Conservation (phyloP, 2,113 vertebrate genomes). For the Probosciger aterrimus region DNA sequence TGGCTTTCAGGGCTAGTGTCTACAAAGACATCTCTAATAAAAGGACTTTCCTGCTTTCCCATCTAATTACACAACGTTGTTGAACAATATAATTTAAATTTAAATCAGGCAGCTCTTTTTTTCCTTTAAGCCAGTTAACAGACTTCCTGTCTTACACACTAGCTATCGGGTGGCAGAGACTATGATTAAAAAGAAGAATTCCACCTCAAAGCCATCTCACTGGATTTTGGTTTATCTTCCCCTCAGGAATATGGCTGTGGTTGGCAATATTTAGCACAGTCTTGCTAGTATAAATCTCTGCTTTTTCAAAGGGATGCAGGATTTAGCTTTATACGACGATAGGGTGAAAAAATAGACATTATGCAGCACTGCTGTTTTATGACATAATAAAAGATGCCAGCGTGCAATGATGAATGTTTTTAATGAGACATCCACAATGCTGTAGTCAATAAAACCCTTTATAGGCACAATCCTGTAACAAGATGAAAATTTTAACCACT, state of each 20-base stretch:
- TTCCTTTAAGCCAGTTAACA: slow-evolving; percentile 22
- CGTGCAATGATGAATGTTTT: not conserved
- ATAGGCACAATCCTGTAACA: not conserved
- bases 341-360: not conserved
- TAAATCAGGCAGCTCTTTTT: slow-evolving; percentile 48
- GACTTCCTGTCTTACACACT: slow-evolving; percentile 7
- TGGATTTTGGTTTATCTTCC: not conserved
- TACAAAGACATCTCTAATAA: slow-evolving; percentile 66
- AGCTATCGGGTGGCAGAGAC: not conserved
- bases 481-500: slow-evolving; percentile 4
- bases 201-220: not conserved
- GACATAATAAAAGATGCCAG: slow-evolving; percentile 22
- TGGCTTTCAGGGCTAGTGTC: slow-evolving; percentile 57
- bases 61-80: slow-evolving; percentile 64
- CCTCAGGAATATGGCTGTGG: not conserved
- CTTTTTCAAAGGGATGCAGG: not conserved
- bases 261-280: not conserved
- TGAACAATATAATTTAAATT: slow-evolving; percentile 63
- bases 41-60: slow-evolving; percentile 58
- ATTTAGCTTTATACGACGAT: not conserved
- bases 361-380: not conserved
- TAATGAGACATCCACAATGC: slow-evolving; percentile 5
- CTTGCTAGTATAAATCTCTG: not conserved
- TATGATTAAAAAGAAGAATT: not conserved
- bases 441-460: slow-evolving; percentile 13